Percentiles rank a stretch among this genome's conserved stretches.
These are phyloP conservation scores for Drosophila prostipennis DNA, from an alignment of 2,888 invertebrate genomes.

Conservation along the genomic window DNA sequence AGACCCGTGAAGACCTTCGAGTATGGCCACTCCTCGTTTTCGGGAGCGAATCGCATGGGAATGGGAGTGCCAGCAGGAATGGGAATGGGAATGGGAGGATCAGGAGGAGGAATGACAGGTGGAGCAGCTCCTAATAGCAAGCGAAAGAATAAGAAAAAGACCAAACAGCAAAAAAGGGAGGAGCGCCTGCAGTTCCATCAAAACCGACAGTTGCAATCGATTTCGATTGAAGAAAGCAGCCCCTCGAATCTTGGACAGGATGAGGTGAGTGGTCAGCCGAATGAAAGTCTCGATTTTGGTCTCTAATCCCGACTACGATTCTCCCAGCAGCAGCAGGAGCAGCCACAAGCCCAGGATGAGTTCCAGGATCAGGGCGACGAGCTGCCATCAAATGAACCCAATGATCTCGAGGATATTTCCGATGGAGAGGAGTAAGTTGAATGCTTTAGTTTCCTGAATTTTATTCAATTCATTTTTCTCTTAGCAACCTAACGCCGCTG, in stretches of 20 bases:
- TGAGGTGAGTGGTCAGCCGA: slow-evolving; percentile 17
- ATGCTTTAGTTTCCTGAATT: background rate
- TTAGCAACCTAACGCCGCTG: slow-evolving; percentile 15
- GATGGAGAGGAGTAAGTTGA: slow-evolving; percentile 80
- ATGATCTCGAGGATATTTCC: slow-evolving; percentile 81
- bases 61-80: slow-evolving; percentile 8
- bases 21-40: slow-evolving; percentile 86
- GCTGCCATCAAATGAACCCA: background rate
- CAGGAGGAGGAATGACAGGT: background rate
- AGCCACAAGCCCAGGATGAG: background rate
- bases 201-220: slow-evolving; percentile 26
- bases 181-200: slow-evolving; percentile 29
- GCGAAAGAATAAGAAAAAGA: slow-evolving; percentile 49
- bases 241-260: background rate
- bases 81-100: slow-evolving; percentile 20
- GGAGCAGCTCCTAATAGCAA: slow-evolving; percentile 17
- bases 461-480: background rate
- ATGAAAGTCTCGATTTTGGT: background rate
- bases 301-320: background rate
- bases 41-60: slow-evolving; percentile 28
- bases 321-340: background rate
- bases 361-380: background rate
- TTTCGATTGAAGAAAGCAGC: background rate
- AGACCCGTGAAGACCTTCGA: slow-evolving; percentile 89
- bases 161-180: slow-evolving; percentile 33